Evolutionary conservation across 2,888 invertebrate species (phyloP).

Genomic region (Gymnocheta viridis): DNA sequence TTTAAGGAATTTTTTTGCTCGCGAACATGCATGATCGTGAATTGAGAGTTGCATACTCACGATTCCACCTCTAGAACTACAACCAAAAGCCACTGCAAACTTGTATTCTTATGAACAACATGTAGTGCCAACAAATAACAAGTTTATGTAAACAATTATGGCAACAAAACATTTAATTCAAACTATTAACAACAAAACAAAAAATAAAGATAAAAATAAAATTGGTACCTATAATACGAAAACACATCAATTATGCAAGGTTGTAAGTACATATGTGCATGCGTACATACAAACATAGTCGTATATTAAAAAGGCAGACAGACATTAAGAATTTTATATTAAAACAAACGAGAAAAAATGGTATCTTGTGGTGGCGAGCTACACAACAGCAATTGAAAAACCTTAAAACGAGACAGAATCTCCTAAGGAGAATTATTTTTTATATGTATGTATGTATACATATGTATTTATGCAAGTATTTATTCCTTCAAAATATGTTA

Average conservation of each 20-base stretch:
- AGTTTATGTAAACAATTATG: slow-evolving; percentile 55
- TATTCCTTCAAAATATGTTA: not conserved
- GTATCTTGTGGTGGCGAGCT: slow-evolving; percentile 4
- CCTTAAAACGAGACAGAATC: not conserved
- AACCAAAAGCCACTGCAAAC: not conserved
- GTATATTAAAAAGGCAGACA: slow-evolving; percentile 1
- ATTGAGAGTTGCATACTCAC: not conserved
- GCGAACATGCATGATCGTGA: not conserved
- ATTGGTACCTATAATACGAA: not conserved
- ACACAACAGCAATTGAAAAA: not conserved
- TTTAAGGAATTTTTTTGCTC: no score
- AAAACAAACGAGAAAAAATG: not conserved
- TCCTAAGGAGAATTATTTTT: slow-evolving; percentile 8
- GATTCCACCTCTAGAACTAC: slow-evolving; percentile 1
- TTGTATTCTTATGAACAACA: slow-evolving; percentile 22
- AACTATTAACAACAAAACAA: not conserved
- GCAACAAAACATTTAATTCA: slow-evolving; percentile 38
- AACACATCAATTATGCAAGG: slow-evolving; percentile 4
- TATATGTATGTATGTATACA: no score
- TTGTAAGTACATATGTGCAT: not conserved
- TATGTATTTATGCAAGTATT: no score
- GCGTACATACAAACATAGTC: not conserved
- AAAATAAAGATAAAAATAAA: not conserved
- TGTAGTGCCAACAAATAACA: slow-evolving; percentile 49
- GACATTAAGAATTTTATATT: slow-evolving; percentile 15